These are phyloP conservation scores for Catalaphyllia jardinei DNA, from an alignment of 64 coral and sea anemone genomes.

Conservation along the genomic window DNA sequence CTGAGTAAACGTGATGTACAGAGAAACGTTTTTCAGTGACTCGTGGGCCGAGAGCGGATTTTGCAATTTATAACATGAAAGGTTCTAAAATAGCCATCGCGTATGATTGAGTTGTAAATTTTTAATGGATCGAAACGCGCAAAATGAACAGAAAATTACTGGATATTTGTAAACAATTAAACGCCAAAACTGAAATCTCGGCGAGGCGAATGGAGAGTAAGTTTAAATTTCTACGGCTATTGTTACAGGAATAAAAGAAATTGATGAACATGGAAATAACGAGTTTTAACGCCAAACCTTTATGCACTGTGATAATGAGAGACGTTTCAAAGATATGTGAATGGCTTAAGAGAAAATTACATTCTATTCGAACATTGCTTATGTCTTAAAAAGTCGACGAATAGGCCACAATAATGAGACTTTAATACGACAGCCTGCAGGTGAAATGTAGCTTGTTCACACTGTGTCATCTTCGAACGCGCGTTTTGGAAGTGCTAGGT, in stretches of 20 bases:
- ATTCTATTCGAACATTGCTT: neutral
- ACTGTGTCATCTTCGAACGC: neutral
- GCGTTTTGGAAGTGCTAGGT: too few species aligned
- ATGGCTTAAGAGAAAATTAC: conserved; percentile 25
- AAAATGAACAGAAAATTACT: conserved; percentile 38
- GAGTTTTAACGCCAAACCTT: neutral
- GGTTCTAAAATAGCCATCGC: neutral
- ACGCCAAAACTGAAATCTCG: neutral
- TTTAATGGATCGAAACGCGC: conserved; percentile 10
- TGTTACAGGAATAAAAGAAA: neutral
- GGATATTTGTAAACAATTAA: conserved; percentile 16
- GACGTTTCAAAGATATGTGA: conserved; percentile 10
- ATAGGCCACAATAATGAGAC: neutral
- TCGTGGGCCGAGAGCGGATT: neutral
- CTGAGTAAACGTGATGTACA: neutral
- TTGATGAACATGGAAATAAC: neutral
- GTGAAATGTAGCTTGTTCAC: neutral
- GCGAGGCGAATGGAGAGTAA: neutral
- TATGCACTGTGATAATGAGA: neutral
- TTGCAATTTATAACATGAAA: neutral
- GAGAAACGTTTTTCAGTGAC: neutral
- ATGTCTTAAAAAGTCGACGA: neutral
- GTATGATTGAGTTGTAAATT: conserved; percentile 20
- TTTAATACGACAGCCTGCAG: neutral
- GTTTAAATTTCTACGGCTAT: neutral